Base-by-base conservation (phyloP, 2,888 invertebrate genomes). In the Metellina segmentata region DNA sequence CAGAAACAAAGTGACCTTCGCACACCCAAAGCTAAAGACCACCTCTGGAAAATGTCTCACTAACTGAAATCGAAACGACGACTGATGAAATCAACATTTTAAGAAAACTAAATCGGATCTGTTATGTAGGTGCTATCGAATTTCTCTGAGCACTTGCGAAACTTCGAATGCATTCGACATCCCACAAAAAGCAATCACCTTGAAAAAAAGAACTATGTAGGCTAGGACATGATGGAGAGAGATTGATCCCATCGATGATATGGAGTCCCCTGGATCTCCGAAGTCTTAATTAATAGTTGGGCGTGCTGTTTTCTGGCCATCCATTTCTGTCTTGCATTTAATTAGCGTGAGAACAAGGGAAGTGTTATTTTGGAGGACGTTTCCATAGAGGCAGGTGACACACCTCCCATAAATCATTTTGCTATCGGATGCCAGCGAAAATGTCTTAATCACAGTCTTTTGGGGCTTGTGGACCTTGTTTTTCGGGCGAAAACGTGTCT, bases 211-310 rank as follows among this genome's bases (percentile, higher is more conserved):
- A 34, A 34, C 1, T 34, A n/a, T n/a, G 70, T 74, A 20, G 81
- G 69, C 69, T 48, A 81, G 48, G 20, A 6, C 20, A 8, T 19
- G 70, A 86, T 70, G 16, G 48, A 86, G 52, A 78, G 49, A 78
- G 85, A 86, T 61, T 13, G 49, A 86, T 78, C 34, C 51, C 13
- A 5, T 51, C 34, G 86, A 7, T 86, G 86, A 86, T 51, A 78
- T 48, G 11, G 16, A 16, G 13, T 70, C 49, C 34, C 19, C 49
- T 48, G n/a, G 16, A 34, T 11, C 20, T 74, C 51, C n/a, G 77
- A 52, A 13, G 51, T 49, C 51, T 19, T 85, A 61, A 77, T 71
- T 78, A 71, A 82, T 52, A 51, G 20, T n/a, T 71, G 71, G 82
- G 82, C 71, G 78, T 77, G 86, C 34, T 52, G 74, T 78, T 78